phyloP scores from a whole-genome alignment of 2,113 vertebrate genomes.

The Sula dactylatra region DNA sequence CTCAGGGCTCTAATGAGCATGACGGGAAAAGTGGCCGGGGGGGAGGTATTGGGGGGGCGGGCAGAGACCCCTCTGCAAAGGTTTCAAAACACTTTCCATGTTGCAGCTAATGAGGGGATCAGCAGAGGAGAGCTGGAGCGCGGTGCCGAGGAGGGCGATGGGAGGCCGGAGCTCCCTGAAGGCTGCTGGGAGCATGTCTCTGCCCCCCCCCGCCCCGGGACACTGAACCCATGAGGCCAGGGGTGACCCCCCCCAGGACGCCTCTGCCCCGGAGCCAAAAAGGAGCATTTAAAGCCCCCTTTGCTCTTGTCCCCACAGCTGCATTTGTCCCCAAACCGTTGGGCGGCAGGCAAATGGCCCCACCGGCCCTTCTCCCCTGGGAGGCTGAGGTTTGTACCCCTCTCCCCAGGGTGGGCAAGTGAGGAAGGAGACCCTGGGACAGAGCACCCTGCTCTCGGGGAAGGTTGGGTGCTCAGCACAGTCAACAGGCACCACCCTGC shows the following conservation, averaged over 20 bases:
- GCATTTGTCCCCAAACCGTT: neutral
- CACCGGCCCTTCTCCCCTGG: neutral
- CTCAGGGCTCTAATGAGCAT: slow-evolving; percentile 68
- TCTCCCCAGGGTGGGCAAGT: neutral
- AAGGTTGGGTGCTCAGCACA: neutral
- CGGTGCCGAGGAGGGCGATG: rapidly evolving
- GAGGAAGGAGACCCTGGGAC: neutral
- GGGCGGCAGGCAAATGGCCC: too few species aligned
- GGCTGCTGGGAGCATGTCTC: neutral
- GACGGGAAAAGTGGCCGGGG: slow-evolving; percentile 51
- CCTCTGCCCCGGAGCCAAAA: neutral
- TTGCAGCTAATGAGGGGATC: slow-evolving; percentile 44
- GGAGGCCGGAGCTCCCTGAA: rapidly evolving
- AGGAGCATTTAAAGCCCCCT: neutral
- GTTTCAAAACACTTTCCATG: slow-evolving; percentile 32
- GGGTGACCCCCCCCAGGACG: neutral
- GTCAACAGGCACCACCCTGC: neutral
- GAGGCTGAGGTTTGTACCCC: neutral
- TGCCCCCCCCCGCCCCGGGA: neutral
- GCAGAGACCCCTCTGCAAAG: neutral
- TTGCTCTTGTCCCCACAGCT: too few species aligned
- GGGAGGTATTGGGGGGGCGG: neutral
- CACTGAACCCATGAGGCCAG: rapidly evolving
- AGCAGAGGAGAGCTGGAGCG: neutral
- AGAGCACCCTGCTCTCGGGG: neutral